Evolutionary conservation across 2,113 vertebrate species (phyloP).

Genomic region (Rafetus swinhoei): DNA sequence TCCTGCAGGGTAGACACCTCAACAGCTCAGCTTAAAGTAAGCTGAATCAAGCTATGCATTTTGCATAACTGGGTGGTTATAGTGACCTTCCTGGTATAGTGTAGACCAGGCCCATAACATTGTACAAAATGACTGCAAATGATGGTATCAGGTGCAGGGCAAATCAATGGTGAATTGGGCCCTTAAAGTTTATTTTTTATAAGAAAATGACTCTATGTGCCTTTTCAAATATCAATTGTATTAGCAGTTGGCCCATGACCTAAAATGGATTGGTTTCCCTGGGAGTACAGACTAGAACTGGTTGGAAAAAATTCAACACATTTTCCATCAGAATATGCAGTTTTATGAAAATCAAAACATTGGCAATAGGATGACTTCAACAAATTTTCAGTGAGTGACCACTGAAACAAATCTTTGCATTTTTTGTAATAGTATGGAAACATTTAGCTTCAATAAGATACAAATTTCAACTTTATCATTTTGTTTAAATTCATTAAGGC

Average conservation of each 20-base stretch:
- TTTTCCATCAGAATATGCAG: neutral
- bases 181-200: neutral
- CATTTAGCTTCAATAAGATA: neutral
- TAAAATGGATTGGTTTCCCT: neutral
- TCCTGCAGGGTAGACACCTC: too few relatives aligned
- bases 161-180: neutral
- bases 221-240: neutral
- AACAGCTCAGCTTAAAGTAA: too few relatives aligned
- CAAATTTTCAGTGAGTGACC: neutral
- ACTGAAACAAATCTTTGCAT: too few relatives aligned
- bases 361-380: neutral
- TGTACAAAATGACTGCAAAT: neutral
- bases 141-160: neutral
- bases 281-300: neutral
- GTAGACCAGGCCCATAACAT: too few relatives aligned
- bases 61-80: too few relatives aligned
- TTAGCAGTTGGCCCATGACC: neutral
- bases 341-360: neutral
- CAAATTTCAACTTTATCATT: neutral
- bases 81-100: too few relatives aligned
- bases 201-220: neutral
- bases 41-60: too few relatives aligned
- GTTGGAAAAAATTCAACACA: neutral
- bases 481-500: neutral
- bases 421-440: neutral